Evolutionary conservation across 2,888 invertebrate species (phyloP), one percentile per base, ranked within the genome.

Genomic region (Tachina lurida): DNA sequence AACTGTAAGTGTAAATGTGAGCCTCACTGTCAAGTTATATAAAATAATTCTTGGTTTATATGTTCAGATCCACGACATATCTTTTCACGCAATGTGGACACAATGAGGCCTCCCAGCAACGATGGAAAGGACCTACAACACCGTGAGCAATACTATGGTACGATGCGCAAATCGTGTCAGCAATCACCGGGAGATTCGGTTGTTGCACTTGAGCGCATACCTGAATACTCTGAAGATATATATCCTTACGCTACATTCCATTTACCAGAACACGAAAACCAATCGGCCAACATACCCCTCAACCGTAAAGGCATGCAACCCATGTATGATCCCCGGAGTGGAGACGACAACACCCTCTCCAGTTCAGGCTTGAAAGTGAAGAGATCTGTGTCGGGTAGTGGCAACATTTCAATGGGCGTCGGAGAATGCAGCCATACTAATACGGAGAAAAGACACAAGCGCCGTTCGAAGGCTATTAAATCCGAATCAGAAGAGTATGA

Each of bases 201-300:
- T 87, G 89, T 92, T 88, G 92, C 93, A 80, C 92, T 94, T 88
- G 94, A 94, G 90, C 93, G 94, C 84, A 94, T 94, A 89, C 94
- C 94, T 82, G 94, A 94, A 91, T 94, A 94, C 91, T 94, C 94
- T 62, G 94, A 94, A 91, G 94, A 95, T 89, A 94, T 94, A 90
- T 94, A 94, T 91, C 94, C 94, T 73, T 94, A 94, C 90, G 94
- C 94, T 75, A 94, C 94, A 87, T 94, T 94, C 91, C 94, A 94
- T 91, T 92, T 94, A 88, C 94, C 94, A 87, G 94, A 94, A 90
- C 93, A 94, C 91, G 94, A 94, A 89, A 94, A 93, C 88, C 93
- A 94, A 88, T 93, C 94, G 45, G 93, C 93, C 45, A 94, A 94
- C 88, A 93, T 93, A 67, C 88, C 91, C n/a, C 87, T 89, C 12